Evolutionary conservation across 2,888 invertebrate species (phyloP).

Genomic region (Drosophila engyochracea): DNA sequence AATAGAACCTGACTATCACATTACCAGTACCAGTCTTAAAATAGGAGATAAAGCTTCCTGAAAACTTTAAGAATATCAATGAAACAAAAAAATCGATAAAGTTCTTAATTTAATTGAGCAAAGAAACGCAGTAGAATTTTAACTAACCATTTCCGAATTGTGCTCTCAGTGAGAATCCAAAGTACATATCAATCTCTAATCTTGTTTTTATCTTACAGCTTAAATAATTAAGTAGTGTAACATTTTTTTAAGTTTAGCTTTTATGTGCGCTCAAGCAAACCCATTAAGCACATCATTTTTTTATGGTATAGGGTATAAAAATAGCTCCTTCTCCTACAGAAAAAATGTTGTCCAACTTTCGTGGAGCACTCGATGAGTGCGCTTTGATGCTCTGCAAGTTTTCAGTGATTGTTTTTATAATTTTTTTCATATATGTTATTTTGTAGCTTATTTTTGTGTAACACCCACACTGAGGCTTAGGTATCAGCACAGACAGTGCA

Average conservation of each 20-base stretch:
- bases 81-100: background rate
- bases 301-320: slow-evolving; percentile 16
- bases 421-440: slow-evolving; percentile 27
- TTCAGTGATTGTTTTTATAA: slow-evolving; percentile 50
- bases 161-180: background rate
- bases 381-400: slow-evolving; percentile 67
- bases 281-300: background rate
- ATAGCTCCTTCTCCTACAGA: background rate
- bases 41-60: background rate
- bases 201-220: background rate
- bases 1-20: background rate
- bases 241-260: background rate
- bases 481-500: slow-evolving; percentile 11
- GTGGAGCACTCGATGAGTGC: slow-evolving; percentile 38
- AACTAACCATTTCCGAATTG: background rate
- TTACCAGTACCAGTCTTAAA: slow-evolving; percentile 5
- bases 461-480: slow-evolving; percentile 14
- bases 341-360: slow-evolving; percentile 16
- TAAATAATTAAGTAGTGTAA: background rate
- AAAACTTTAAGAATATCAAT: background rate
- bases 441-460: slow-evolving; percentile 35
- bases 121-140: background rate
- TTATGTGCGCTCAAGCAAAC: background rate
- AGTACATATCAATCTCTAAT: background rate
- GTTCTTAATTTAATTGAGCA: background rate